phyloP scores from a whole-genome alignment of 2,797 vertebrate species.

The Hippocampus kuda region DNA sequence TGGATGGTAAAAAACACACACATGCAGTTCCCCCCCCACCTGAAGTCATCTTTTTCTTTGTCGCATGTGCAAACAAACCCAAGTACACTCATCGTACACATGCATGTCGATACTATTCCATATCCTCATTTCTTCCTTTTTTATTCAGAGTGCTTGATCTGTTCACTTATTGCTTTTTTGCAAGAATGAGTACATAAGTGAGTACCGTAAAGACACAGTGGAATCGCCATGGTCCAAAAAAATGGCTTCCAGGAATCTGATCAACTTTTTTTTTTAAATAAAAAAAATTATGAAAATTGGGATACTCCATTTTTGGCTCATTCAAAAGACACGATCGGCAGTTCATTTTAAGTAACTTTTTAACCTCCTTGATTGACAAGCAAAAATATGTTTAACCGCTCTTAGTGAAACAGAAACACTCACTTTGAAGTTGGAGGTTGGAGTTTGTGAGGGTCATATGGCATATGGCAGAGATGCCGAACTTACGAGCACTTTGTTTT shows the following conservation, averaged over 20 bases:
- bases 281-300: too few relatives aligned
- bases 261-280: too few relatives aligned
- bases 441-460: too few relatives aligned
- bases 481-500: too few relatives aligned
- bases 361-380: too few relatives aligned
- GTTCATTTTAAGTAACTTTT: too few relatives aligned
- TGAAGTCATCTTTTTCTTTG: neutral
- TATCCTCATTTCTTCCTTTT: neutral
- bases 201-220: neutral
- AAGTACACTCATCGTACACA: neutral
- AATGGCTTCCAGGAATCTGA: neutral
- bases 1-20: constrained; percentile 73
- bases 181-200: neutral
- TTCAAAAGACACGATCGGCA: too few relatives aligned
- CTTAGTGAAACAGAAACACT: too few relatives aligned
- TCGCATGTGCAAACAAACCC: neutral
- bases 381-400: too few relatives aligned
- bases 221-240: neutral
- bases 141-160: neutral
- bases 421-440: too few relatives aligned
- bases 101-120: neutral
- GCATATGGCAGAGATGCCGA: too few relatives aligned
- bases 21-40: neutral
- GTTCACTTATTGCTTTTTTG: neutral
- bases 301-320: too few relatives aligned